phyloP scores from a whole-genome alignment of 2,797 vertebrate species.

The Crax fasciolata region DNA sequence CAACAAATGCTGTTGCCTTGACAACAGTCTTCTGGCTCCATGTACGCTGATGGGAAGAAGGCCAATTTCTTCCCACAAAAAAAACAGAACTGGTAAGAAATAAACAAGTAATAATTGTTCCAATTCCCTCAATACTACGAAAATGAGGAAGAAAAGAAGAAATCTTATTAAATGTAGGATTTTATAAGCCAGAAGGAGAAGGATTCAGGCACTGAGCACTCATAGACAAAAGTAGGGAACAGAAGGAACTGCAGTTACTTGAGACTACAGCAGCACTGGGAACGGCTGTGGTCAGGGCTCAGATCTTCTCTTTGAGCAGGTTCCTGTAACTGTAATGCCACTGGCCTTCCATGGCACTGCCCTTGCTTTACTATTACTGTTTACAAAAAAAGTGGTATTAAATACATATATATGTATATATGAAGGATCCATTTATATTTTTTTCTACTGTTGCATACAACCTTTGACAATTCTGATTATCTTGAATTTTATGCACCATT shows the following conservation, averaged over 20 bases:
- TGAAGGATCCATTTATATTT: not conserved
- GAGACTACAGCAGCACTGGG: not conserved
- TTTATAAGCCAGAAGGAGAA: slow-evolving; percentile 46
- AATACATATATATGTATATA: not conserved
- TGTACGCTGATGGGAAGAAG: slow-evolving; percentile 41
- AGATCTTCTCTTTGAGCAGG: not conserved
- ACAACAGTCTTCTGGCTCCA: slow-evolving; percentile 79
- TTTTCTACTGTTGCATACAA: not conserved
- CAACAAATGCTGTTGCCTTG: slow-evolving; percentile 82
- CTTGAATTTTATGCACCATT: not conserved
- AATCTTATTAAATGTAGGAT: slow-evolving; percentile 4
- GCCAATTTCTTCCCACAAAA: slow-evolving; percentile 74
- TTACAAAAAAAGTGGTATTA: not conserved
- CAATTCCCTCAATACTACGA: not conserved
- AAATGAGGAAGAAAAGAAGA: not conserved
- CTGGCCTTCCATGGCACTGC: not conserved
- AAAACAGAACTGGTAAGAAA: slow-evolving; percentile 62
- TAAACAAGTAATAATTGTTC: slow-evolving; percentile 19
- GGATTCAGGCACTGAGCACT: not conserved
- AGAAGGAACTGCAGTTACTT: not conserved
- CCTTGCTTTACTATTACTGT: not conserved
- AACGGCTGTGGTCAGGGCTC: not conserved
- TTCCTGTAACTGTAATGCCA: not conserved
- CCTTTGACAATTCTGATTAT: not conserved
- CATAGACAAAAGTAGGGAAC: not conserved